Conservation (phyloP, 2,888 invertebrate genomes). For the Endomychus coccineus region DNA sequence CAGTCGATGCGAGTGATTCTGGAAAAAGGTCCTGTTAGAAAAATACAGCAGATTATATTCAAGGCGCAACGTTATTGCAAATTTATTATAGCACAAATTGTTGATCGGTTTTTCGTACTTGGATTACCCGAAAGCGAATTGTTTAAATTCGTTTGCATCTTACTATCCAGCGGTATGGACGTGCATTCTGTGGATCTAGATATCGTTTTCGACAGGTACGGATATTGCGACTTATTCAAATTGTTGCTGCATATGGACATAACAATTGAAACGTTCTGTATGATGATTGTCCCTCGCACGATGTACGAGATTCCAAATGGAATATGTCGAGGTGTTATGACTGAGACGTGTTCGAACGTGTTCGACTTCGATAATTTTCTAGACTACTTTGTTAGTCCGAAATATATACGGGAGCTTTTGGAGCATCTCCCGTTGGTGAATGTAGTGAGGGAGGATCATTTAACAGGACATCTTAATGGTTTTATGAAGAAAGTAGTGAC, state of each 20-base stretch:
- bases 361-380: not conserved
- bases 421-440: too few relatives aligned
- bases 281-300: too few relatives aligned
- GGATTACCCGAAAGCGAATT: not conserved
- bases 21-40: too few relatives aligned
- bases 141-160: not conserved
- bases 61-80: too few relatives aligned
- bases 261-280: too few relatives aligned
- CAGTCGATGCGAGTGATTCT: too few relatives aligned
- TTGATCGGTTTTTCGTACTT: not conserved
- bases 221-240: slow-evolving; percentile 7
- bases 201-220: slow-evolving; percentile 4
- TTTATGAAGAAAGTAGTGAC: not conserved
- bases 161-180: slow-evolving; percentile 4
- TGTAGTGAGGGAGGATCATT: too few relatives aligned
- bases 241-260: slow-evolving; percentile 10
- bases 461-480: too few relatives aligned
- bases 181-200: slow-evolving; percentile 9
- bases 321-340: not conserved
- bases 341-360: not conserved
- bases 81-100: not conserved
- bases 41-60: too few relatives aligned
- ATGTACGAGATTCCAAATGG: too few relatives aligned
- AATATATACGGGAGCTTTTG: too few relatives aligned
- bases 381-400: too few relatives aligned